Conservation (phyloP, 2,113 vertebrate species). For the Microcebus murinus region DNA sequence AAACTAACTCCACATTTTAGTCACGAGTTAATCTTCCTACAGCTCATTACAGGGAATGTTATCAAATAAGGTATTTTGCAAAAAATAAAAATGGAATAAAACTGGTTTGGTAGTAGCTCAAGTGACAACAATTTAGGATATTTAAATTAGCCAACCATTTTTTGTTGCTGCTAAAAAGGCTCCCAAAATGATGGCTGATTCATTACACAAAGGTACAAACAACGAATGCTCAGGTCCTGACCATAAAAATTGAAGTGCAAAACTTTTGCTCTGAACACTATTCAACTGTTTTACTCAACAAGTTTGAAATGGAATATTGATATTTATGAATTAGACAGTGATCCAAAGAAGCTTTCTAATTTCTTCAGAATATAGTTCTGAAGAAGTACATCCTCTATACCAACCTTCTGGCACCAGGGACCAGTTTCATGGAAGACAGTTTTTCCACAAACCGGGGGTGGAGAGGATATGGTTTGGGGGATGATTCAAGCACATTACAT, state of each 20-base stretch:
- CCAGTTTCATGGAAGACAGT: too few species aligned
- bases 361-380: not conserved
- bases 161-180: not conserved
- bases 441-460: too few species aligned
- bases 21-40: not conserved
- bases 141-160: not conserved
- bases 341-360: not conserved
- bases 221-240: not conserved
- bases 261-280: not conserved
- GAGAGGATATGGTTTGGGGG: too few species aligned
- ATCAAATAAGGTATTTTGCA: not conserved
- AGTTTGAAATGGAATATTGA: not conserved
- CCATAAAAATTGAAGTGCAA: not conserved
- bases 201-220: not conserved
- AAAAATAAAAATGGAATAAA: not conserved
- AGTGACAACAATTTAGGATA: not conserved
- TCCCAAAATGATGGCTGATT: not conserved
- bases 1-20: conserved; percentile 30
- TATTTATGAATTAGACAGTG: not conserved
- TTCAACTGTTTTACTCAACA: not conserved
- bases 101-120: not conserved
- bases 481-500: too few species aligned
- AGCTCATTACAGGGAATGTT: not conserved
- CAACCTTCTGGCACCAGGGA: too few species aligned
- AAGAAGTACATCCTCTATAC: too few species aligned